Percentiles rank a stretch among this genome's conserved stretches.
phyloP scores from a whole-genome alignment of 2,113 vertebrate genomes.

The Lagopus muta region DNA sequence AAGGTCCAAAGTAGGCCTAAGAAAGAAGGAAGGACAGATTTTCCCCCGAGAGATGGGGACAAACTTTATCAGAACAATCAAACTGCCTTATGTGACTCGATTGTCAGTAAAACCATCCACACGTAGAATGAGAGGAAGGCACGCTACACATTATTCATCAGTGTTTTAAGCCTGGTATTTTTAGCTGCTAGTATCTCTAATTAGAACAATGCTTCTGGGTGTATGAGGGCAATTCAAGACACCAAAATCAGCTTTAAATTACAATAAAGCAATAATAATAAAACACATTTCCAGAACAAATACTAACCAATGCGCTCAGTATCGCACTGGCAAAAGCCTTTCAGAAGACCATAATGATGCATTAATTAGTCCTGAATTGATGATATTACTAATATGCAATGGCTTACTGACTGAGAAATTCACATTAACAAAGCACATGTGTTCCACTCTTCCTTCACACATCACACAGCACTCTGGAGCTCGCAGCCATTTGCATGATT shows the following conservation, averaged over 20 bases:
- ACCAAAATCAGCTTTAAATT: constrained; percentile 17
- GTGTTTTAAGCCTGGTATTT: neutral
- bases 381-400: constrained; percentile 17
- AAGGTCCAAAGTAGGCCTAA: neutral
- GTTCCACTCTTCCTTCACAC: neutral
- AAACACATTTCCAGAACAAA: constrained; percentile 43
- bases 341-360: constrained; percentile 26
- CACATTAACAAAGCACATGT: neutral
- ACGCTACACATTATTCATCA: neutral
- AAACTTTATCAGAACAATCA: neutral
- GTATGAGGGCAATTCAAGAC: neutral
- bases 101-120: neutral
- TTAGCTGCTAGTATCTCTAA: constrained; percentile 17
- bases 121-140: neutral
- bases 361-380: constrained; percentile 61
- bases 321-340: constrained; percentile 37
- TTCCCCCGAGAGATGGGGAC: neutral
- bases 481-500: neutral
- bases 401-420: constrained; percentile 28
- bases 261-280: constrained; percentile 26
- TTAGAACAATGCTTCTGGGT: constrained; percentile 28
- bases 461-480: neutral
- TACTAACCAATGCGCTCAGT: neutral
- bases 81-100: neutral
- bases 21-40: neutral